These are phyloP conservation scores for Chloropsis cyanopogon DNA, from an alignment of 2,113 vertebrate species.

Conservation along the genomic window DNA sequence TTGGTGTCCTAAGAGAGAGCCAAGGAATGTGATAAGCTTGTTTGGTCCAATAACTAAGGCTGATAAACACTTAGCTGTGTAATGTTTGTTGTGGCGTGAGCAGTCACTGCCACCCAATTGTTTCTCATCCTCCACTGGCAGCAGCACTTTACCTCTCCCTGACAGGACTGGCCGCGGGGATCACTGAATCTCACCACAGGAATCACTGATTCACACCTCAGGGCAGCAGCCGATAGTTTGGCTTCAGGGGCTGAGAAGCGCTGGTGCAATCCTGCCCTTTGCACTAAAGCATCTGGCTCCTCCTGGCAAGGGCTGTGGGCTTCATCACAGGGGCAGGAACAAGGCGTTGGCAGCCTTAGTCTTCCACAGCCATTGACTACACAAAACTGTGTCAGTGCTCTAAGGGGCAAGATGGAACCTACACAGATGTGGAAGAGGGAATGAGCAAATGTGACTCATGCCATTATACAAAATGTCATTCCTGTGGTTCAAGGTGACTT, in stretches of 20 bases:
- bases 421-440: constrained; percentile 42
- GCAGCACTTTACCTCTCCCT: neutral
- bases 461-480: constrained; percentile 34
- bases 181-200: neutral
- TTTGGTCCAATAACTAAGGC: neutral
- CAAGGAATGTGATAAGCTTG: neutral
- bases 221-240: neutral
- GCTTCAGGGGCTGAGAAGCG: neutral
- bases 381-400: constrained; percentile 1
- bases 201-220: neutral
- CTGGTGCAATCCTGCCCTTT: neutral
- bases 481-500: constrained; percentile 15
- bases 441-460: constrained; percentile 40
- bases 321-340: neutral
- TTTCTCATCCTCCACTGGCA: neutral
- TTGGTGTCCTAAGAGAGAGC: neutral
- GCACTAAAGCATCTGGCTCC: neutral
- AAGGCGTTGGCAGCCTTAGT: constrained; percentile 28
- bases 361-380: neutral
- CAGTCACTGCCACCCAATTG: neutral
- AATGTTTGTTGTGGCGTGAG: neutral
- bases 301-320: constrained; percentile 1
- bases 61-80: neutral
- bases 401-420: constrained; percentile 44
- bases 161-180: neutral